These are phyloP conservation scores for Epizoanthus stellaris DNA, from an alignment of 92 coral and sea anemone species.

Conservation along the genomic window DNA sequence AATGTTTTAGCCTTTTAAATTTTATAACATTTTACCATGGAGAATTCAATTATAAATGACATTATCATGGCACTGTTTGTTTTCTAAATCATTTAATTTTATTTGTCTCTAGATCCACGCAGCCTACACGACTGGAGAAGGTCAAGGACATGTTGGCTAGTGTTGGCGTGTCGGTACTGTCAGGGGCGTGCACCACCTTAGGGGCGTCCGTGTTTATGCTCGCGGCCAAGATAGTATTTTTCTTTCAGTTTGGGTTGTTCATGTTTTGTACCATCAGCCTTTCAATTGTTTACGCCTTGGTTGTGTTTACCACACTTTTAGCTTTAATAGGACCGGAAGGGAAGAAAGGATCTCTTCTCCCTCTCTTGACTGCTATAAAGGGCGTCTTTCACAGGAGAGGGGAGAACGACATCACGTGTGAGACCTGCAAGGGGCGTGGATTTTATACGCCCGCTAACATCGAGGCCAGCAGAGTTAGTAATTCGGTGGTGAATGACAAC, in stretches of 20 bases:
- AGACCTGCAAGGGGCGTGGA: constrained; percentile 80
- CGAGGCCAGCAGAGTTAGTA: background rate
- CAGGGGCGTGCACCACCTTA: constrained; percentile 94
- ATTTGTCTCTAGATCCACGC: constrained; percentile 51
- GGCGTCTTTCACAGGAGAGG: constrained; percentile 57
- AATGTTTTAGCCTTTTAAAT: too few species aligned
- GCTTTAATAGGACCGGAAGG: constrained; percentile 96
- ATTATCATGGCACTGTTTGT: too few species aligned
- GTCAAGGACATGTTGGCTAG: constrained; percentile 83
- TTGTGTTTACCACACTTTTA: constrained; percentile 84
- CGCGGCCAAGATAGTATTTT: constrained; percentile 96
- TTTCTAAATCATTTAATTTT: too few species aligned
- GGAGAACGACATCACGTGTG: constrained; percentile 63
- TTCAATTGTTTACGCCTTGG: constrained; percentile 85
- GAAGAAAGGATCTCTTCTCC: constrained; percentile 82
- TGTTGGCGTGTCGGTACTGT: constrained; percentile 93
- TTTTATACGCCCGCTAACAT: constrained; percentile 37
- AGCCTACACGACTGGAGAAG: constrained; percentile 74
- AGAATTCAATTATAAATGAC: too few species aligned
- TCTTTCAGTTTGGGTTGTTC: constrained; percentile 94
- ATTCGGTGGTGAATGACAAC: background rate
- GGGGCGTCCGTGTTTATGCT: constrained; percentile 98
- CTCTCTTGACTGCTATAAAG: constrained; percentile 55
- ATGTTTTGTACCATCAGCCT: constrained; percentile 97
- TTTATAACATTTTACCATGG: constrained; percentile 1